Evolutionary conservation across 2,797 vertebrate genomes (phyloP).

Genomic region (Pangasius macronema): DNA sequence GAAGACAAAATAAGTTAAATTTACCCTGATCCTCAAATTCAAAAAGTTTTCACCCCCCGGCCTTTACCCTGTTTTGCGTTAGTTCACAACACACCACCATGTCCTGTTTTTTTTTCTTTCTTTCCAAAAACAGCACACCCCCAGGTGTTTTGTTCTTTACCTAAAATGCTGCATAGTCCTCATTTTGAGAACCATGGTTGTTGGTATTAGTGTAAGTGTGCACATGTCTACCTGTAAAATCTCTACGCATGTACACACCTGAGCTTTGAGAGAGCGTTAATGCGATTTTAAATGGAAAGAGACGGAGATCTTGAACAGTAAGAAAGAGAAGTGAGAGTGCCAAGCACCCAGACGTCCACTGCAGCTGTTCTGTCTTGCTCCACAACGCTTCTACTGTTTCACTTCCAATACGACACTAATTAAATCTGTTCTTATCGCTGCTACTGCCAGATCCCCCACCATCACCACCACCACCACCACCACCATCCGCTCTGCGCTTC

Average conservation of each 20-base stretch:
- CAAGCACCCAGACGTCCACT: slow-evolving; percentile 49
- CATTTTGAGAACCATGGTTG: not conserved
- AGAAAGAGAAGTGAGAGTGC: slow-evolving; percentile 56
- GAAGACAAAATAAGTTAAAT: too few relatives aligned
- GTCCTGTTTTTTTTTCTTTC: not conserved
- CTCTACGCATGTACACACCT: not conserved
- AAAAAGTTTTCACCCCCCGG: too few relatives aligned
- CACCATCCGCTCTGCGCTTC: slow-evolving; percentile 25
- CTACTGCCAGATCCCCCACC: slow-evolving; percentile 52
- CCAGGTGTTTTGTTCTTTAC: not conserved
- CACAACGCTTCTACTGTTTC: slow-evolving; percentile 71
- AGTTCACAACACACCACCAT: not conserved
- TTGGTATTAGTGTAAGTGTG: not conserved
- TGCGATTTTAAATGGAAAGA: not conserved
- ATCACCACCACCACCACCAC: not conserved
- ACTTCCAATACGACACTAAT: slow-evolving; percentile 66
- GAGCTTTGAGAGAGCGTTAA: not conserved
- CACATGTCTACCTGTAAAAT: not conserved
- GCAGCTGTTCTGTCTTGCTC: slow-evolving; percentile 70
- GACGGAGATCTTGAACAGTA: slow-evolving; percentile 19
- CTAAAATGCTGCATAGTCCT: not conserved
- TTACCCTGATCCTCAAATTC: too few relatives aligned
- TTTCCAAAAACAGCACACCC: not conserved
- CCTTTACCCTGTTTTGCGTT: not conserved
- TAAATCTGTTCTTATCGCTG: slow-evolving; percentile 64